phyloP scores from a whole-genome alignment of 2,797 vertebrate genomes.

The Austrolebias charrua region DNA sequence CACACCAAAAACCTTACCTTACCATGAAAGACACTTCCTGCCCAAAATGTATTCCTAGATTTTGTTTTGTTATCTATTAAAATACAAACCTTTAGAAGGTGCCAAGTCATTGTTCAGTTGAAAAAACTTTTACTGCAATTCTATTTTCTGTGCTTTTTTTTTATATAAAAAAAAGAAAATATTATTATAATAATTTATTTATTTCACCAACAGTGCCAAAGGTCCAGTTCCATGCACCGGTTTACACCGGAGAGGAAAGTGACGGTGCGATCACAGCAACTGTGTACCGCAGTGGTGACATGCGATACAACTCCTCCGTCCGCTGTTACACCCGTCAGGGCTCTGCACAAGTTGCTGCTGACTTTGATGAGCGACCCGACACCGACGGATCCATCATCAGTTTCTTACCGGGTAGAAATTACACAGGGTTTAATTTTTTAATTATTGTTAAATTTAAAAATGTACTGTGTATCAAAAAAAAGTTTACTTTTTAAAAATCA shows the following conservation, averaged over 20 bases:
- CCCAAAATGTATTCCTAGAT: too few species aligned
- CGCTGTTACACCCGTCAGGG: conserved; percentile 93
- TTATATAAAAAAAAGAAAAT: background rate
- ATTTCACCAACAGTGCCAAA: conserved; percentile 82
- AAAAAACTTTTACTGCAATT: too few species aligned
- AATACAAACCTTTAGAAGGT: too few species aligned
- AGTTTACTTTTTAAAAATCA: too few species aligned
- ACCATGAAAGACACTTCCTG: too few species aligned
- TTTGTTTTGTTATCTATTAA: too few species aligned
- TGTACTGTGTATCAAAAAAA: too few species aligned
- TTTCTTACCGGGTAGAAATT: conserved; percentile 84
- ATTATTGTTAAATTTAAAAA: too few species aligned
- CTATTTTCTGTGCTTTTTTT: too few species aligned
- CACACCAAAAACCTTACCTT: too few species aligned
- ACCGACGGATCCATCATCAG: conserved; percentile 86
- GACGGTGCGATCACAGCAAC: conserved; percentile 78
- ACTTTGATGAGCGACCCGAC: conserved; percentile 93
- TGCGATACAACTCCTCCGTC: conserved; percentile 82
- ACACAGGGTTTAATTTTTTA: background rate
- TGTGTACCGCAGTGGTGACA: conserved; percentile 87
- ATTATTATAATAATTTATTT: background rate
- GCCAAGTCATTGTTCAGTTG: too few species aligned
- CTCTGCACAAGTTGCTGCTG: conserved; percentile 89
- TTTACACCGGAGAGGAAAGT: conserved; percentile 83
- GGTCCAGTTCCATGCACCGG: conserved; percentile 87